phyloP scores from a whole-genome alignment of 2,113 vertebrate genomes.

The Grallaria varia region DNA sequence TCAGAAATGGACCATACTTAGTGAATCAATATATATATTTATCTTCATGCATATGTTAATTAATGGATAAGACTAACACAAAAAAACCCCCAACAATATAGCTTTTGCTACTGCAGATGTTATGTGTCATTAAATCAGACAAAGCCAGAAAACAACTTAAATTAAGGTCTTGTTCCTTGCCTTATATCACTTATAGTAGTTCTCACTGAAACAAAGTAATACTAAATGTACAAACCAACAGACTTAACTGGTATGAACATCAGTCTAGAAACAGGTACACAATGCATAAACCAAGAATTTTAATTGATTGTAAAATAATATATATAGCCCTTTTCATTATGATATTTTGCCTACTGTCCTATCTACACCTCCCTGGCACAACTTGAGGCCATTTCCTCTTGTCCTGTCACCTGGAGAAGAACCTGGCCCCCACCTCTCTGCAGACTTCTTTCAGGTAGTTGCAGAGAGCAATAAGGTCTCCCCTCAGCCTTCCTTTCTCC shows the following conservation, averaged over 20 bases:
- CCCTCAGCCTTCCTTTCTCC: neutral
- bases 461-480: neutral
- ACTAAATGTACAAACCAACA: neutral
- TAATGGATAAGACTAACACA: neutral
- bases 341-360: neutral
- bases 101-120: neutral
- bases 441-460: neutral
- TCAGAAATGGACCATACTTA: neutral
- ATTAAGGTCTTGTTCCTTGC: neutral
- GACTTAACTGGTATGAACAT: neutral
- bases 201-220: neutral
- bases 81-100: neutral
- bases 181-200: neutral
- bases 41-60: neutral
- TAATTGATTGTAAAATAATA: neutral
- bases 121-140: neutral
- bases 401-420: neutral
- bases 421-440: neutral
- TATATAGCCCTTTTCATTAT: neutral
- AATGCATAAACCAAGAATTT: neutral
- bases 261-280: neutral
- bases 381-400: neutral
- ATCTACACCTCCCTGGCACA: neutral
- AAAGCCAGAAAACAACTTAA: neutral
- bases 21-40: neutral